Evolutionary conservation across 2,113 vertebrate species (phyloP).

Genomic region (Sceloporus undulatus): DNA sequence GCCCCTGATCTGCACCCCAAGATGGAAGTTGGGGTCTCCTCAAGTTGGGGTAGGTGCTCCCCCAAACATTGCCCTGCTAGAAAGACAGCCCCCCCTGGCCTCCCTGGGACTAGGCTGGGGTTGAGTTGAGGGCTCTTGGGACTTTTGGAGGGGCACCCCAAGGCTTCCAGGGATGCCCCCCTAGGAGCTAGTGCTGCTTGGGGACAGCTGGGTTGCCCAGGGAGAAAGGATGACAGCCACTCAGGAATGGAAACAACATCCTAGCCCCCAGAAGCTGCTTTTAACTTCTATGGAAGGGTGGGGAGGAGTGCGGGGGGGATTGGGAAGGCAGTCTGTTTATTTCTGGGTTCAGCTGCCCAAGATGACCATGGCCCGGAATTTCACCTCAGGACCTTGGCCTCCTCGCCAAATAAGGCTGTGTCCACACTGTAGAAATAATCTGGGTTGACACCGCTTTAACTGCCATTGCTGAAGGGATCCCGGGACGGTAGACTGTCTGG

Average conservation of each 20-base stretch:
- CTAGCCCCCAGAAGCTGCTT: background rate
- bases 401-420: too few species aligned
- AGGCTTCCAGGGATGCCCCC: too few species aligned
- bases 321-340: background rate
- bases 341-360: background rate
- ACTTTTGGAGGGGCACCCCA: too few species aligned
- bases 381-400: background rate
- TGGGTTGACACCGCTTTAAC: background rate
- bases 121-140: background rate
- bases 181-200: background rate
- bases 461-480: background rate
- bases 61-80: background rate
- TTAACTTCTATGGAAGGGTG: background rate
- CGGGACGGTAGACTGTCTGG: too few species aligned
- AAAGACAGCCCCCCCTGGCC: background rate
- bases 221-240: background rate
- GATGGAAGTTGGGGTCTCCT: conserved; percentile 9
- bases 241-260: background rate
- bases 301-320: too few species aligned
- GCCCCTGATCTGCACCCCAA: background rate
- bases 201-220: background rate
- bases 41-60: background rate
- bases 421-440: background rate
- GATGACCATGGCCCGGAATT: background rate
- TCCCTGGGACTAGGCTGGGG: background rate